Evolutionary conservation across 2,113 vertebrate genomes (phyloP), one percentile per base, ranked within the genome.

Genomic region (Larimichthys polyactis): DNA sequence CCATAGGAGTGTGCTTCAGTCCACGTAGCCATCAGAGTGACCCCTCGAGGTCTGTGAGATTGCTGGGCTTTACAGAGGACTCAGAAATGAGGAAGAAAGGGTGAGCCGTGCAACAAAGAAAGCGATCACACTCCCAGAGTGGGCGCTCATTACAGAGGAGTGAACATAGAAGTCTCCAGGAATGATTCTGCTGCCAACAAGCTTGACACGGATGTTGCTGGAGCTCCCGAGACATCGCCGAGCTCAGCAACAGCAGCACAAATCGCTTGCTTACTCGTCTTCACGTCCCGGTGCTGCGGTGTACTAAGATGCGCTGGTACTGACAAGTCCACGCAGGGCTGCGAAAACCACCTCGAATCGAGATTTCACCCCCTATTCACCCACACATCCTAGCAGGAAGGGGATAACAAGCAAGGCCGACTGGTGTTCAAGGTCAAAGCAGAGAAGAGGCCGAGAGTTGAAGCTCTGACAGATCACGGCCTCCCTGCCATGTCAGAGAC

Each of bases 21-120:
- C 59, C 57, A 4, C 1, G 32, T 15, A 22, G 63, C 27, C 36
- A 52, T 78, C 17, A 2, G 48, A 84, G 67, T 36, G 70, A 82
- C 65, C 82, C 32, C 71, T 32, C 11, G 4, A 76, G 74, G 82
- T 72, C 70, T 9, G 58, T 76, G 72, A 88, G 86, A 83, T 85
- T 72, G 75, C 76, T 1, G n/a, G 29, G 76, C 79, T 75, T 75
- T 16, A n/a, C 22, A 57, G 54, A 79, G 24, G 24, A 73, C 62
- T 70, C 20, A 9, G 48, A 76, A 80, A 75, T 11, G 43, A 82
- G 19, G 22, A 51, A 57, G 43, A 75, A 54, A 29, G 11, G 36
- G 29, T 3, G 65, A 76, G 75, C 79, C 19, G 51, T 51, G 46
- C 73, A 32, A 55, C 84, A 75, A 81, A 64, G 68, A 75, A 68